These are phyloP conservation scores for Seriola rivoliana DNA, from an alignment of 2,113 vertebrate genomes.

Conservation along the genomic window DNA sequence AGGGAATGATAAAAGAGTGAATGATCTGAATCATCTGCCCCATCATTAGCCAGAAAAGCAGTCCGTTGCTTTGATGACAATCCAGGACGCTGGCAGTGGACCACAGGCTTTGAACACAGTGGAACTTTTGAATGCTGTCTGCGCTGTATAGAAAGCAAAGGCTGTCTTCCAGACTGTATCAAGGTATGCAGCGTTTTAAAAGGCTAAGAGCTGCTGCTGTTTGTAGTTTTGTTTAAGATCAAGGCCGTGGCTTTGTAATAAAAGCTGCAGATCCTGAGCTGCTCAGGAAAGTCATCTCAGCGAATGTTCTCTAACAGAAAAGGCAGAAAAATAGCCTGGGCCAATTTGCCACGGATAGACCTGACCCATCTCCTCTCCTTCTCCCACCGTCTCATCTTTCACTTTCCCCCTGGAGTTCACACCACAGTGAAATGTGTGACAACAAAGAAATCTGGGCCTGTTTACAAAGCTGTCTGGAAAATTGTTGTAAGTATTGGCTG, in stretches of 20 bases:
- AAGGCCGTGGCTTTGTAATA: background rate
- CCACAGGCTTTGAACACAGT: constrained; percentile 10
- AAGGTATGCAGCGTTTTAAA: background rate
- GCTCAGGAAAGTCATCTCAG: background rate
- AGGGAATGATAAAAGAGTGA: background rate
- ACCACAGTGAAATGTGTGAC: background rate
- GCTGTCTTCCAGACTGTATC: background rate
- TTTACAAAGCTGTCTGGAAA: background rate
- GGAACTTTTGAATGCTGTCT: constrained; percentile 12
- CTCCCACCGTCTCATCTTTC: background rate
- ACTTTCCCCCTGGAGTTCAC: background rate
- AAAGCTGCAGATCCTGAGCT: background rate
- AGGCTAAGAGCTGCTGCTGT: background rate
- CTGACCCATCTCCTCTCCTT: background rate
- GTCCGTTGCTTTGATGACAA: constrained; percentile 12
- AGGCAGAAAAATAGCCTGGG: background rate
- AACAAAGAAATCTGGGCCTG: constrained; percentile 7
- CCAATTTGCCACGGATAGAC: background rate
- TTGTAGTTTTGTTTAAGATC: constrained; percentile 5
- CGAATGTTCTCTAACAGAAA: constrained; percentile 1
- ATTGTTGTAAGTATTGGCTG: constrained; percentile 8
- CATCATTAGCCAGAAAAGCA: constrained; percentile 2
- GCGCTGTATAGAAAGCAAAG: background rate
- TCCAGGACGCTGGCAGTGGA: constrained; percentile 4
- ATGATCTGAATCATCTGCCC: constrained; percentile 5